Evolutionary conservation across 2,113 vertebrate species (phyloP).

Genomic region (Narcine bancroftii): DNA sequence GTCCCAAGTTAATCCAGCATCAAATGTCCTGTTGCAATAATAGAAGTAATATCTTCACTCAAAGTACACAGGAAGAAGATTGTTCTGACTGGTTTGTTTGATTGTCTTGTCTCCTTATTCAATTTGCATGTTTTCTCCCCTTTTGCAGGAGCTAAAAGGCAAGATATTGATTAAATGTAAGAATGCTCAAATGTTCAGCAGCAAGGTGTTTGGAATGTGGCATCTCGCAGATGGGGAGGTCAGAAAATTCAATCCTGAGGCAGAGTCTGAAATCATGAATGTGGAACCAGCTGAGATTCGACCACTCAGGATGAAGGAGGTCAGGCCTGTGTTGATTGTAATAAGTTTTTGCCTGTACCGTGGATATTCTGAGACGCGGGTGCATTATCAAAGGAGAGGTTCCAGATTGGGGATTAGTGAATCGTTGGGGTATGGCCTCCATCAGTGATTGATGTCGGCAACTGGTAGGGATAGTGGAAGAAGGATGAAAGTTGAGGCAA

Average conservation of each 20-base stretch:
- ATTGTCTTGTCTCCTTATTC: constrained; percentile 38
- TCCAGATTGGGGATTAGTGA: too few species aligned
- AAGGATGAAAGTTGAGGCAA: too few species aligned
- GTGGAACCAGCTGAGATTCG: background rate
- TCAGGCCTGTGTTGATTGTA: background rate
- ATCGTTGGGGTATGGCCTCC: too few species aligned
- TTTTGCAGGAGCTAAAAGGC: constrained; percentile 64
- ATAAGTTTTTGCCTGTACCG: background rate
- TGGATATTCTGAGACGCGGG: too few species aligned
- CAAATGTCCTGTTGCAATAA: background rate
- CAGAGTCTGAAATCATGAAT: background rate
- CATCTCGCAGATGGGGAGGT: constrained; percentile 42
- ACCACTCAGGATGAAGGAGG: constrained; percentile 8
- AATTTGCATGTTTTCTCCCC: background rate
- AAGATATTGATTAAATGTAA: constrained; percentile 82
- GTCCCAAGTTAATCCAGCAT: background rate
- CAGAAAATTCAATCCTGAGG: fast-evolving
- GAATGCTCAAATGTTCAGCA: constrained; percentile 54
- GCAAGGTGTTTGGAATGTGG: constrained; percentile 41
- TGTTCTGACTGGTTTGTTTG: background rate
- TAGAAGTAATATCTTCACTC: background rate
- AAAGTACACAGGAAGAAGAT: background rate
- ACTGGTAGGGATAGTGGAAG: too few species aligned
- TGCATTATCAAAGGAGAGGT: too few species aligned
- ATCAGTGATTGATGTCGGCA: too few species aligned